Evolutionary conservation across 2,888 invertebrate genomes (phyloP).

Genomic region (Ischnura elegans): DNA sequence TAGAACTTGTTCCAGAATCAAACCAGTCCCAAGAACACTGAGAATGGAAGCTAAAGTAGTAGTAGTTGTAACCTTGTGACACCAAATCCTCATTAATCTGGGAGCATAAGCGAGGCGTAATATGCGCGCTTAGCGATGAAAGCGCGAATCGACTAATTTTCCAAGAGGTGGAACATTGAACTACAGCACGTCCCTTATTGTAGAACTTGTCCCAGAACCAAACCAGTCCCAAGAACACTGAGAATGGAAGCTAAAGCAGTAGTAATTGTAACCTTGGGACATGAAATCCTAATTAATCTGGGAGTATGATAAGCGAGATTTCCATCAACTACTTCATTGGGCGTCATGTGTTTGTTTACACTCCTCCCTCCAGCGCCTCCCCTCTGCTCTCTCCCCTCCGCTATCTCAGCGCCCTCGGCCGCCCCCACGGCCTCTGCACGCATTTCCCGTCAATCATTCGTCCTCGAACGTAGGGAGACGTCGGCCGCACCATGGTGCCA

Average conservation of each 20-base stretch:
- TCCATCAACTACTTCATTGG: conserved; percentile 1
- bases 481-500: neutral
- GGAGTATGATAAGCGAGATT: neutral
- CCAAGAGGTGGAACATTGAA: no score
- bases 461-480: neutral
- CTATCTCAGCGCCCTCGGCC: neutral
- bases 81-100: neutral
- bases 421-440: neutral
- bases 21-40: no score
- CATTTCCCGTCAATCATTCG: neutral
- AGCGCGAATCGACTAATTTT: no score
- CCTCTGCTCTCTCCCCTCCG: neutral
- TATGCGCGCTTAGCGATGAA: no score
- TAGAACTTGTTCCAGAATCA: no score
- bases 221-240: neutral
- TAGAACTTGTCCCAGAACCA: neutral
- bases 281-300: neutral
- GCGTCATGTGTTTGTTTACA: neutral
- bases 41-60: no score
- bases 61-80: neutral
- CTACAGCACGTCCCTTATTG: no score
- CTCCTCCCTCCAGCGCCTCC: neutral
- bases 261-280: neutral
- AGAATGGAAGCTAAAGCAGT: no score
- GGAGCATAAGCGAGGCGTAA: neutral